These are phyloP conservation scores for Meteorus cinctellus DNA, from an alignment of 2,888 invertebrate species.

Conservation along the genomic window DNA sequence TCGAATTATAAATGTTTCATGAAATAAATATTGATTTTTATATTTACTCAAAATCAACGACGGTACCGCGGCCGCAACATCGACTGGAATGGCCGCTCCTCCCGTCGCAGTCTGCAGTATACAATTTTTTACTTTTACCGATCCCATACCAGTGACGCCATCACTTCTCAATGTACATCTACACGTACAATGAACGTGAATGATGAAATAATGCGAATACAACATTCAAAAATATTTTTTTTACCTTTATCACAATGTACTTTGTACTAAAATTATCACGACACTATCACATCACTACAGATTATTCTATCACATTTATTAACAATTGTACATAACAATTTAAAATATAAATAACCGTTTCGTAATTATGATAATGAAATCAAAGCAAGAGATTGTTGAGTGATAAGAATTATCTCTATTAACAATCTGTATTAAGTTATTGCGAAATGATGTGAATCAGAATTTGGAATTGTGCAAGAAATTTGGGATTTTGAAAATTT, in stretches of 20 bases:
- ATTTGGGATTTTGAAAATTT: not conserved
- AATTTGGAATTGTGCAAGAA: too few species aligned
- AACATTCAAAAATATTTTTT: not conserved
- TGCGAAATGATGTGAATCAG: too few species aligned
- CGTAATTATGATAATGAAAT: too few species aligned
- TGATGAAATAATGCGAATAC: not conserved
- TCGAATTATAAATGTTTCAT: not conserved
- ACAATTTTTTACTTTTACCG: conserved; percentile 49
- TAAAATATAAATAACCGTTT: too few species aligned
- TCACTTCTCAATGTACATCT: conserved; percentile 9
- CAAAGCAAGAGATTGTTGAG: too few species aligned
- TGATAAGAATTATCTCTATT: too few species aligned
- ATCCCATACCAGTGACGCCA: conserved; percentile 52
- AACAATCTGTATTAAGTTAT: too few species aligned
- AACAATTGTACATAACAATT: too few species aligned
- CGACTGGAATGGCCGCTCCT: conserved; percentile 52
- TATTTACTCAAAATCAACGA: conserved; percentile 1
- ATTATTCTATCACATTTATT: too few species aligned
- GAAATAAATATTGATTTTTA: not conserved
- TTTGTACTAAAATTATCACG: too few species aligned
- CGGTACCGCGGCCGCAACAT: conserved; percentile 45
- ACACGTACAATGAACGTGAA: not conserved
- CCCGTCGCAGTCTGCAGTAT: not conserved
- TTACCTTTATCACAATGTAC: not conserved
- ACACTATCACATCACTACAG: too few species aligned